phyloP scores from a whole-genome alignment of 2,113 vertebrate genomes.

The Varanus komodoensis region DNA sequence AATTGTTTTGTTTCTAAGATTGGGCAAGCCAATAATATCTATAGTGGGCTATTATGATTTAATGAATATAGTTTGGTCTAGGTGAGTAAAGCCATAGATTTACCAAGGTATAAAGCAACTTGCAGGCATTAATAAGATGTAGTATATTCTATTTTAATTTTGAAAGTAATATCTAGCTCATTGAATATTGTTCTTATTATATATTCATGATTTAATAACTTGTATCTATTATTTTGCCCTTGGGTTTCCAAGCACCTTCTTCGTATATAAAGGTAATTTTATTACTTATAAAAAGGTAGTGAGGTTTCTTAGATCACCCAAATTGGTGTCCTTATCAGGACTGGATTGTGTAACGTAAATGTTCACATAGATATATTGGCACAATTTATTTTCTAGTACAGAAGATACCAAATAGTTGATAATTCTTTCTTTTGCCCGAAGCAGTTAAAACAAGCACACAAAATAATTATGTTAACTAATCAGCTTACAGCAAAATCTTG shows the following conservation, averaged over 20 bases:
- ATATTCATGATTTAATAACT: background rate
- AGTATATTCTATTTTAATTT: background rate
- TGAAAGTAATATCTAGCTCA: background rate
- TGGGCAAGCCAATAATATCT: background rate
- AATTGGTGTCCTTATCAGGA: background rate
- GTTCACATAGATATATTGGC: background rate
- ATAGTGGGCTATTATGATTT: background rate
- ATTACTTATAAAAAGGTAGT: background rate
- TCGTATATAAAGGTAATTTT: background rate
- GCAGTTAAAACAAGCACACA: background rate
- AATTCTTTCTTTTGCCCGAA: background rate
- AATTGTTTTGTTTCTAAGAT: no score
- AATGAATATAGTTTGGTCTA: background rate
- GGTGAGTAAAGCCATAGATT: background rate
- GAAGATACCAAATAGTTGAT: background rate
- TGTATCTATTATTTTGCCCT: background rate
- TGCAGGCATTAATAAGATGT: background rate
- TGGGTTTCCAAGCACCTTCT: background rate
- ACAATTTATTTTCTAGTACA: background rate
- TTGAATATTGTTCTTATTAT: no score
- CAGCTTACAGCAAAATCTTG: background rate
- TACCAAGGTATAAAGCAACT: background rate
- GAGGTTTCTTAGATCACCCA: background rate
- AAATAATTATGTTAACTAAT: background rate
- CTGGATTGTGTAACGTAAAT: background rate